Conservation (phyloP, 2,888 invertebrate genomes). For the Orthosia incerta region DNA sequence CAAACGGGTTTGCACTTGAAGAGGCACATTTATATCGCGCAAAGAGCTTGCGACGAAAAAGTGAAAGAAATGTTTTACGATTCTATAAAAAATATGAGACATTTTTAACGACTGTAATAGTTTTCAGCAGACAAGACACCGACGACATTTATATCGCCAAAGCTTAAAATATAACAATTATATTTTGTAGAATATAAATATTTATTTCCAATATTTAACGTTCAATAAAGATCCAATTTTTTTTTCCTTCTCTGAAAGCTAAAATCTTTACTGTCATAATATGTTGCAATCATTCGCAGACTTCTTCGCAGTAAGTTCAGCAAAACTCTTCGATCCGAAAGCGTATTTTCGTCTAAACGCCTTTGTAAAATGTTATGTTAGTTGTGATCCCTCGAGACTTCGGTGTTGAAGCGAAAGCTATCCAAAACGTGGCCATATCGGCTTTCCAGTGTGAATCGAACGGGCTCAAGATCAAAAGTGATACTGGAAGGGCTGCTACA, state of each 20-base stretch:
- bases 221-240: neutral
- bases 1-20: conserved; percentile 33
- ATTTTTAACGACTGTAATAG: conserved; percentile 45
- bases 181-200: neutral
- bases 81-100: conserved; percentile 42
- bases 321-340: conserved; percentile 6
- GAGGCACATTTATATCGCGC: conserved; percentile 31
- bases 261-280: neutral
- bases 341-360: conserved; percentile 8
- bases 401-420: conserved; percentile 27
- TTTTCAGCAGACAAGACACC: conserved; percentile 25
- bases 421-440: conserved; percentile 30
- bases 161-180: neutral
- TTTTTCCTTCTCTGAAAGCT: neutral
- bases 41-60: conserved; percentile 39
- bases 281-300: neutral
- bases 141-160: conserved; percentile 20
- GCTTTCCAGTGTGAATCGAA: conserved; percentile 15
- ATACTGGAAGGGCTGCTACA: neutral
- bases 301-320: neutral
- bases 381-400: conserved; percentile 15
- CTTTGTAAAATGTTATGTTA: conserved; percentile 24
- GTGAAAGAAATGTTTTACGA: conserved; percentile 32
- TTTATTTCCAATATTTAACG: no score
- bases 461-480: conserved; percentile 12